Evolutionary conservation across 2,113 vertebrate species (phyloP).

Genomic region (Ceuthmochares aereus): DNA sequence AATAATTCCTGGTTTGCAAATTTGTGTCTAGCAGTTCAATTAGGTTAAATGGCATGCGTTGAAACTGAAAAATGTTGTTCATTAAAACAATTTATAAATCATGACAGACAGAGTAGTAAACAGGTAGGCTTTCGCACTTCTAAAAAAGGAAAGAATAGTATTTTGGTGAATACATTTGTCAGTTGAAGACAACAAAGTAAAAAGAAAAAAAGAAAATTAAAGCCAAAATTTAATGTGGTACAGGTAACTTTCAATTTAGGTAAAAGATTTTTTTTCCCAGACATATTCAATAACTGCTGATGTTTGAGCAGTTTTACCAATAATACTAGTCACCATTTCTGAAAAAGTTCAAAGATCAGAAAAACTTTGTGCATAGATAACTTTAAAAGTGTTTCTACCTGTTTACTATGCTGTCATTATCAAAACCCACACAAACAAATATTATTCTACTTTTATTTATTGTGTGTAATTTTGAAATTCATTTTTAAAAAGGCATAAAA

Average conservation of each 20-base stretch:
- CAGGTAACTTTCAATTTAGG: not conserved
- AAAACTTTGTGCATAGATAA: not conserved
- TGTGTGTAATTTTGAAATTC: slow-evolving; percentile 22
- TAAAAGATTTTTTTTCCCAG: not conserved
- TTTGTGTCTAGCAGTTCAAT: slow-evolving; percentile 42
- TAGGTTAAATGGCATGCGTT: slow-evolving; percentile 55
- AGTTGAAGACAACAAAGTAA: not conserved
- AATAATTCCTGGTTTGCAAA: slow-evolving; percentile 50
- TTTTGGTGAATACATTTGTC: not conserved
- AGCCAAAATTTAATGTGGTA: not conserved
- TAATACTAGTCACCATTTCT: not conserved
- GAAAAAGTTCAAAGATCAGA: not conserved
- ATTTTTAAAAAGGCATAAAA: slow-evolving; percentile 12
- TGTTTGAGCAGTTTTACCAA: not conserved
- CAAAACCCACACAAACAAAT: not conserved
- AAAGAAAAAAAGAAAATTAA: not conserved
- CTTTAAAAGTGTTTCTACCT: slow-evolving; percentile 15
- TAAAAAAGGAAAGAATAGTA: not conserved
- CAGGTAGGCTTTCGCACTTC: slow-evolving; percentile 41
- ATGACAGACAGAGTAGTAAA: slow-evolving; percentile 50
- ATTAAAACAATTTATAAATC: slow-evolving; percentile 25
- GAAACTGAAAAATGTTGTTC: slow-evolving; percentile 61
- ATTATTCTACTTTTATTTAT: not conserved
- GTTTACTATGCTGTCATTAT: slow-evolving; percentile 46
- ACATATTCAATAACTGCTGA: not conserved